phyloP scores from a whole-genome alignment of 1,140 invertebrate species.

The Sarcophaga peregrina region DNA sequence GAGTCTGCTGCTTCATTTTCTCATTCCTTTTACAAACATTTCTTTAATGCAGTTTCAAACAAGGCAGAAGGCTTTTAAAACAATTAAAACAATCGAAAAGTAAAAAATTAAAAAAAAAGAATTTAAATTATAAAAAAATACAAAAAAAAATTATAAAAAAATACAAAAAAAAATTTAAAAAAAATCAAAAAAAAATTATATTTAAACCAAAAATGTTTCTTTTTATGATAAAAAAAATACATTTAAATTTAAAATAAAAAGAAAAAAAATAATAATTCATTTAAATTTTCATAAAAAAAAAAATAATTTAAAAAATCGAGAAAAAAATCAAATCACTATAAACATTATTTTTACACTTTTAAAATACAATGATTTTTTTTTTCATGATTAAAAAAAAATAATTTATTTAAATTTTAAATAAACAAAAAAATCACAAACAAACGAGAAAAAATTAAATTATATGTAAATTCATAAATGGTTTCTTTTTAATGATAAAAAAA shows the following conservation, averaged over 20 bases:
- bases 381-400: background rate
- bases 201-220: background rate
- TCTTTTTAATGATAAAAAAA: no score
- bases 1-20: background rate
- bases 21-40: background rate
- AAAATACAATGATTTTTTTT: background rate
- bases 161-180: background rate
- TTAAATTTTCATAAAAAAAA: background rate
- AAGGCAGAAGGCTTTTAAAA: no score
- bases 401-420: background rate
- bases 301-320: background rate
- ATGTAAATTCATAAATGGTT: no score
- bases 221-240: background rate
- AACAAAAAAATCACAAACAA: no score
- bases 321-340: background rate
- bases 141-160: no score
- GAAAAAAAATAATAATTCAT: background rate
- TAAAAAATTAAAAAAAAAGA: no score
- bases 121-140: no score
- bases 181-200: background rate
- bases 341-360: background rate
- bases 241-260: background rate
- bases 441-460: no score
- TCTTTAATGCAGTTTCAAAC: no score
- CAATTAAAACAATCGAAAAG: no score